Conservation (phyloP, 2,113 vertebrate genomes). For the Rhegmatorhina hoffmannsi region DNA sequence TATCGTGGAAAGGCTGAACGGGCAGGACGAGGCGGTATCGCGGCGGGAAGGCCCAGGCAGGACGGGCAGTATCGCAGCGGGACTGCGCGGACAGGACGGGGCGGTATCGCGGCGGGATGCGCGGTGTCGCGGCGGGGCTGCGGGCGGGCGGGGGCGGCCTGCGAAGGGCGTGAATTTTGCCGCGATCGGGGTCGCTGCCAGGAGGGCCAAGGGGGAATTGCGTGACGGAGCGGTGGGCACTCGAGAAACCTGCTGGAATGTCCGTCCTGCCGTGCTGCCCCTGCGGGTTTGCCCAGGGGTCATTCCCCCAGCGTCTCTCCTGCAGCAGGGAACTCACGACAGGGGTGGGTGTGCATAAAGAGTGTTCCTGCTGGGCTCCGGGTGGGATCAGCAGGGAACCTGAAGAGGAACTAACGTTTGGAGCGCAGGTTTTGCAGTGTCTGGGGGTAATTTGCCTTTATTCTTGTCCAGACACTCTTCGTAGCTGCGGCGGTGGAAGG, state of each 20-base stretch:
- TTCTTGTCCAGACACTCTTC: fast-evolving
- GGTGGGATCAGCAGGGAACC: background rate
- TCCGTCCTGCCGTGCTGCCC: background rate
- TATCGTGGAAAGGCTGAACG: no score
- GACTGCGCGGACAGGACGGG: fast-evolving
- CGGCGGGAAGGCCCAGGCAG: no score
- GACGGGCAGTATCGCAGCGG: background rate
- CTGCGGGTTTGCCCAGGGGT: fast-evolving
- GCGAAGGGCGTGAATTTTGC: background rate
- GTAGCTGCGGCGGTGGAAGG: background rate
- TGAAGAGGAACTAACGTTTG: background rate
- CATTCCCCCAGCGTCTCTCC: background rate
- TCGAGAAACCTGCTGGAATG: fast-evolving
- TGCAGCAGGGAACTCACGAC: background rate
- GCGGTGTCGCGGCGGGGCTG: no score
- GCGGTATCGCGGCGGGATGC: background rate
- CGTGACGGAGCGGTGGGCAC: fast-evolving
- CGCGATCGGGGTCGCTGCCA: background rate
- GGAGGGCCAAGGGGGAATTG: background rate
- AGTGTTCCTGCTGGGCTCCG: background rate
- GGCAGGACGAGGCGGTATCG: no score
- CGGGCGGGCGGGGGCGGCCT: background rate
- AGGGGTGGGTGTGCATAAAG: fast-evolving
- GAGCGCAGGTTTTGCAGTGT: background rate
- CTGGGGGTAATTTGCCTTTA: background rate